Conservation (phyloP, 2,797 vertebrate species). For the Scolopax rusticola region DNA sequence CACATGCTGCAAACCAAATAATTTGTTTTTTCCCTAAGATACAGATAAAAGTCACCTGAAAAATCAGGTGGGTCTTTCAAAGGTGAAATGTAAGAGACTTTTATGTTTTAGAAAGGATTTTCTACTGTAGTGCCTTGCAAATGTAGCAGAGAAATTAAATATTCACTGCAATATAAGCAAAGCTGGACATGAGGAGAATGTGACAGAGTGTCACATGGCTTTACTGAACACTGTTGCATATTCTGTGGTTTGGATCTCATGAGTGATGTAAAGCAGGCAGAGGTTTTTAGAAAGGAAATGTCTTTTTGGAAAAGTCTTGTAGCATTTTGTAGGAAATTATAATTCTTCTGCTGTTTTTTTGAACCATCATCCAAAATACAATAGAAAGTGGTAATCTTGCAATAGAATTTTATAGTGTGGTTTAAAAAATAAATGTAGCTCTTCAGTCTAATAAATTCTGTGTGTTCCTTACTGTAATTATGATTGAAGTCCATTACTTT, state of each 20-base stretch:
- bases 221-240: not conserved
- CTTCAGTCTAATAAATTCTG: conserved; percentile 31
- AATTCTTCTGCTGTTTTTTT: not conserved
- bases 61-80: conserved; percentile 16
- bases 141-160: conserved; percentile 20
- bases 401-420: conserved; percentile 1
- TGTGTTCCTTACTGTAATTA: conserved; percentile 21
- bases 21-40: not conserved
- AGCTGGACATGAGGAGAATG: not conserved
- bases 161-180: not conserved
- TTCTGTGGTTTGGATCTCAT: not conserved
- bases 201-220: not conserved
- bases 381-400: conserved; percentile 21
- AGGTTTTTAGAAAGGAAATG: not conserved
- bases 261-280: not conserved
- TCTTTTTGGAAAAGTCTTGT: not conserved
- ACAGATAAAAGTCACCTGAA: not conserved
- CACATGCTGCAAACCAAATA: not conserved
- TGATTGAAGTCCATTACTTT: conserved; percentile 25
- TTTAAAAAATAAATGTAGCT: conserved; percentile 49
- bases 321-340: conserved; percentile 23
- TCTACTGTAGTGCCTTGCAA: not conserved
- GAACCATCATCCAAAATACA: not conserved
- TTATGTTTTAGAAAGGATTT: not conserved
- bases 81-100: not conserved